Conservation (phyloP, 2,888 invertebrate genomes). For the Eugnorisma glareosa region DNA sequence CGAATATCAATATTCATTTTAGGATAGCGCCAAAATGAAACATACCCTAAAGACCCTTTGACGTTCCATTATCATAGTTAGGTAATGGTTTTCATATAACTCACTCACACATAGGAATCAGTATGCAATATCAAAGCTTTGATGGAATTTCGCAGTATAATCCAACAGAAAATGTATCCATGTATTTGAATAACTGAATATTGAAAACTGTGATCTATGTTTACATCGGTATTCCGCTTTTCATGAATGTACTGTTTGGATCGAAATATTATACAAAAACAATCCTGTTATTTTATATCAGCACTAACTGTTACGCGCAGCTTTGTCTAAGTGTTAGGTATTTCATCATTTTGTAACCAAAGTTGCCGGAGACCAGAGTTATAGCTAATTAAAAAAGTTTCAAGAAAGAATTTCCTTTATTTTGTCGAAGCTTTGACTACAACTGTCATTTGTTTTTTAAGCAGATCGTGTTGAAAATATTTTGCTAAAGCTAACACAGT, state of each 20-base stretch:
- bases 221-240: conserved; percentile 30
- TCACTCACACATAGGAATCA: background rate
- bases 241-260: background rate
- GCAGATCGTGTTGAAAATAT: no score
- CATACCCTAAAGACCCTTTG: background rate
- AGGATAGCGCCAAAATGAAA: background rate
- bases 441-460: no score
- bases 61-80: background rate
- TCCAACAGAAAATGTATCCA: conserved; percentile 42
- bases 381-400: background rate
- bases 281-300: background rate
- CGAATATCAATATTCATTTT: background rate
- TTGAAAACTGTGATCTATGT: conserved; percentile 44
- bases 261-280: conserved; percentile 5
- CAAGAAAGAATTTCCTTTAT: no score
- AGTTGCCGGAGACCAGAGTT: background rate
- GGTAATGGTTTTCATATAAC: background rate
- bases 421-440: no score
- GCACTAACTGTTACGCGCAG: background rate
- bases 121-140: conserved; percentile 33
- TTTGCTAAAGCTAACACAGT: no score
- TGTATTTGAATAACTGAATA: conserved; percentile 54
- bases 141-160: conserved; percentile 43
- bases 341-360: background rate
- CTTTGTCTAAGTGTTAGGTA: background rate